Conservation (phyloP, 1,140 invertebrate genomes). For the Alviniconcha marisindica region DNA sequence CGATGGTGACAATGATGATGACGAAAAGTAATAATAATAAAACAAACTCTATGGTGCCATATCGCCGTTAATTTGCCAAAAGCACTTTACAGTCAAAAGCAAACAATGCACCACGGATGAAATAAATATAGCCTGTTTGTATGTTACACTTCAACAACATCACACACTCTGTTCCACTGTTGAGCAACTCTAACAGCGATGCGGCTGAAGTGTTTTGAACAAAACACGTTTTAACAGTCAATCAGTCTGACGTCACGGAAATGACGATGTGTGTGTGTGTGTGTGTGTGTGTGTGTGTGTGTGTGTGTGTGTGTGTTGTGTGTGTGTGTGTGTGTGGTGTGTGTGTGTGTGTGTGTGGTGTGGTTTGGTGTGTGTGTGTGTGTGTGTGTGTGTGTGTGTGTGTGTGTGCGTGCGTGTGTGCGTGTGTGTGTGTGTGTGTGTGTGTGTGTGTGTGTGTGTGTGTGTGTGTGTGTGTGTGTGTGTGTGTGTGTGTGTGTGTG, state of each 20-base stretch:
- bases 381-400: conserved; percentile 2
- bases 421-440: conserved; percentile 10
- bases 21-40: too few species aligned
- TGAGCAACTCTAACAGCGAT: too few species aligned
- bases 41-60: too few species aligned
- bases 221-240: not conserved
- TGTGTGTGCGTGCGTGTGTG: conserved; percentile 11
- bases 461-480: not conserved
- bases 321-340: not conserved
- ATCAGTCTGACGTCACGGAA: not conserved
- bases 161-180: too few species aligned
- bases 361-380: not conserved
- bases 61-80: too few species aligned
- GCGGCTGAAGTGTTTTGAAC: too few species aligned
- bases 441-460: conserved; percentile 12
- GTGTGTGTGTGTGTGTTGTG: not conserved
- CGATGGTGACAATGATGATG: too few species aligned
- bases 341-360: not conserved
- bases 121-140: too few species aligned
- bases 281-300: too few species aligned
- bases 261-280: not conserved
- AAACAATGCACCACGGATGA: too few species aligned
- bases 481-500: not conserved
- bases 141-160: too few species aligned
- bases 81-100: too few species aligned